Evolutionary conservation across 2,113 vertebrate genomes (phyloP).

Genomic region (Alectura lathami): DNA sequence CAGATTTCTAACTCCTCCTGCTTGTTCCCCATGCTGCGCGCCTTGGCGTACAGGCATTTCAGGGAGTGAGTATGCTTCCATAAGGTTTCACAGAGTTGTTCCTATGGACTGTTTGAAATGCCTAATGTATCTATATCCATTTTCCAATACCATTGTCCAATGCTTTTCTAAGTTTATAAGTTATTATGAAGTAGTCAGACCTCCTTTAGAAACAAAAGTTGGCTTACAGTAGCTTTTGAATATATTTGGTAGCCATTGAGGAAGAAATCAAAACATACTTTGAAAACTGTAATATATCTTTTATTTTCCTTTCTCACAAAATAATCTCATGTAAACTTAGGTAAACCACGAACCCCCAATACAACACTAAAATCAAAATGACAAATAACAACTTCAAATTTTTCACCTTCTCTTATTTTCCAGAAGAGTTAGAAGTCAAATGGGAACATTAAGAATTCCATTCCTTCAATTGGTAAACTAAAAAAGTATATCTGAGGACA

Average conservation of each 20-base stretch:
- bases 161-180: not conserved
- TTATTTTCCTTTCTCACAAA: not conserved
- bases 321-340: not conserved
- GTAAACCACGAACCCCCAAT: not conserved
- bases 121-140: not conserved
- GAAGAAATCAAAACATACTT: not conserved
- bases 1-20: too few species aligned
- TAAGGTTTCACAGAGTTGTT: not conserved
- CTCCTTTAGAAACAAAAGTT: not conserved
- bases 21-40: too few species aligned
- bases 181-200: not conserved
- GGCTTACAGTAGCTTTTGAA: not conserved
- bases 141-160: not conserved
- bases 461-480: not conserved
- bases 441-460: not conserved
- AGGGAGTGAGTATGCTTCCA: not conserved
- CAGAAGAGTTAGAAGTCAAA: not conserved
- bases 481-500: not conserved
- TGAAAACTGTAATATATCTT: not conserved
- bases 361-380: not conserved
- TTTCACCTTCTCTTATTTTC: not conserved
- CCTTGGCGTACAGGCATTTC: too few species aligned
- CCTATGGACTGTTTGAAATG: not conserved
- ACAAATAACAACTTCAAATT: not conserved
- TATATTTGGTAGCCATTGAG: not conserved